These are phyloP conservation scores for Epinephelus moara DNA, from an alignment of 2,113 vertebrate species.

Conservation along the genomic window DNA sequence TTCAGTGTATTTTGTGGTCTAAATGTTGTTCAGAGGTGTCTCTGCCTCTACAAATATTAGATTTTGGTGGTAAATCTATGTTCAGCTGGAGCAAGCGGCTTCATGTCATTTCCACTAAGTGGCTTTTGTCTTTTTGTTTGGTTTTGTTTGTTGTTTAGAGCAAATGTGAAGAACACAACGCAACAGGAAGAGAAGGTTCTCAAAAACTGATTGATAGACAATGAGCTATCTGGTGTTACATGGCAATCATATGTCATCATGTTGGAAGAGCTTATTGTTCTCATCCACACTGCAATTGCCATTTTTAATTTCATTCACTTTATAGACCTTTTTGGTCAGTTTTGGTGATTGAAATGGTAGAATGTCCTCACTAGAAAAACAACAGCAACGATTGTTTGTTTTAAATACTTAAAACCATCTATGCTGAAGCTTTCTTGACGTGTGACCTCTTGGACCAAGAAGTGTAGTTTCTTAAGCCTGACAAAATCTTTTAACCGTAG, in stretches of 20 bases:
- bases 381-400: neutral
- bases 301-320: slow-evolving; percentile 38
- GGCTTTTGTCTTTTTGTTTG: slow-evolving; percentile 52
- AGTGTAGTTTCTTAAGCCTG: too few species aligned
- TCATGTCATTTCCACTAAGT: slow-evolving; percentile 32
- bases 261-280: slow-evolving; percentile 48
- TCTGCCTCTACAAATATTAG: neutral
- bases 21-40: neutral
- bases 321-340: neutral
- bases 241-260: slow-evolving; percentile 49
- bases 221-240: slow-evolving; percentile 29
- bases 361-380: neutral
- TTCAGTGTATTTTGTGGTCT: neutral
- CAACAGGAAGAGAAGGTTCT: slow-evolving; percentile 48
- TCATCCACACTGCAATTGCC: neutral
- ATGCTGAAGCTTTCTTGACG: neutral
- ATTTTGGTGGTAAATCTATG: neutral
- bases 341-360: neutral
- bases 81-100: neutral
- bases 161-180: slow-evolving; percentile 28
- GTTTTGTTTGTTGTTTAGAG: slow-evolving; percentile 28
- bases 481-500: too few species aligned
- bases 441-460: neutral
- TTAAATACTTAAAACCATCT: neutral
- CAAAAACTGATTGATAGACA: slow-evolving; percentile 27